These are phyloP conservation scores for Eriosoma lanigerum DNA, from an alignment of 1,140 invertebrate species.

Conservation along the genomic window DNA sequence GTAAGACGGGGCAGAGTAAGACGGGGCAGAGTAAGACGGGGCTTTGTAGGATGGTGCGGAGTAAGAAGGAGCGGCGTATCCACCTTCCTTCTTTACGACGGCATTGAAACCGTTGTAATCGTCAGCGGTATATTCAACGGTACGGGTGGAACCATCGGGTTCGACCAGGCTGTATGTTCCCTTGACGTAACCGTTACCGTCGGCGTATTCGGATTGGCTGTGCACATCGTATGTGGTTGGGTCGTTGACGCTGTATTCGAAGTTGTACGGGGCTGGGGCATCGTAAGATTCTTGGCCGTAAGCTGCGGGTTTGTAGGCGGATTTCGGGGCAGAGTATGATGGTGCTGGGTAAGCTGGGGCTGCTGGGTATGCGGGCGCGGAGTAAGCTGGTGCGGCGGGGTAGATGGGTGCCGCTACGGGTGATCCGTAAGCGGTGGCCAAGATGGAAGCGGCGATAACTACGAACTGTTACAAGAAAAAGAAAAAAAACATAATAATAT, in stretches of 20 bases:
- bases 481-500: too few species aligned
- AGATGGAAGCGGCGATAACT: conserved; percentile 59
- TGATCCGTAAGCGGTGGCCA: conserved; percentile 59
- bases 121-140: conserved; percentile 61
- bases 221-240: conserved; percentile 62
- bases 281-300: conserved; percentile 48
- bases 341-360: conserved; percentile 47
- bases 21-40: conserved; percentile 52
- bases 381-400: conserved; percentile 41
- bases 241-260: conserved; percentile 59
- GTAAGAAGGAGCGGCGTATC: conserved; percentile 53
- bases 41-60: conserved; percentile 50
- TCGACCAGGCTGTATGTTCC: too few species aligned
- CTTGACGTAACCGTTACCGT: conserved; percentile 59
- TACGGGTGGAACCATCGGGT: conserved; percentile 59
- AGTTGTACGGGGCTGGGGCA: conserved; percentile 43
- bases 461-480: conserved; percentile 58
- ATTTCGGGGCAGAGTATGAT: conserved; percentile 31
- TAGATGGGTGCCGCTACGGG: conserved; percentile 53
- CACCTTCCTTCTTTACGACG: conserved; percentile 56
- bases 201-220: conserved; percentile 60
- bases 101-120: conserved; percentile 60
- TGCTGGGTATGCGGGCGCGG: conserved; percentile 50
- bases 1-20: too few species aligned
- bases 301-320: conserved; percentile 48